Percentiles rank a stretch among this genome's conserved stretches.
Evolutionary conservation across 2,113 vertebrate species (phyloP).

Genomic region (Henicopernis longicauda): DNA sequence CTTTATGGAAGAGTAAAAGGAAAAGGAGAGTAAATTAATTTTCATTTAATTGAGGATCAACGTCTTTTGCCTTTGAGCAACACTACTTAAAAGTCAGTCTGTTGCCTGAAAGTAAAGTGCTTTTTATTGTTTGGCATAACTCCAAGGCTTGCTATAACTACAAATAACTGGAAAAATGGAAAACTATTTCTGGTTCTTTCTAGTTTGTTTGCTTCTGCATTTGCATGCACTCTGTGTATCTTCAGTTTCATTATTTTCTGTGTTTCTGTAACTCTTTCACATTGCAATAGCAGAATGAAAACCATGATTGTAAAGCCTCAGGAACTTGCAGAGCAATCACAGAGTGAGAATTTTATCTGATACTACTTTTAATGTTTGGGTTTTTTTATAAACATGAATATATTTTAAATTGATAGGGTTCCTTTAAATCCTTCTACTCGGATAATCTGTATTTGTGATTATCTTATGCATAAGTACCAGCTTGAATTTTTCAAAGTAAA

Average conservation of each 20-base stretch:
- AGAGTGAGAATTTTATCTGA: background rate
- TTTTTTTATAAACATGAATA: background rate
- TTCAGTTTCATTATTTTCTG: background rate
- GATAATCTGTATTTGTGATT: slow-evolving; percentile 24
- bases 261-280: background rate
- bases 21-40: background rate
- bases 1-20: background rate
- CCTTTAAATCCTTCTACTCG: background rate
- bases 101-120: background rate
- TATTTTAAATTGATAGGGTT: background rate
- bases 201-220: background rate
- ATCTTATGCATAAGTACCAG: background rate
- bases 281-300: background rate
- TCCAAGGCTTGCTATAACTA: background rate
- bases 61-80: background rate
- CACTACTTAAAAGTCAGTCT: background rate
- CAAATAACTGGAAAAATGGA: background rate
- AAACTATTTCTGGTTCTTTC: background rate
- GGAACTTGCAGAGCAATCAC: background rate
- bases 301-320: background rate
- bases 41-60: background rate
- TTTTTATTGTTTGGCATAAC: background rate
- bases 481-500: slow-evolving; percentile 39
- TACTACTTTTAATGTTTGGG: background rate
- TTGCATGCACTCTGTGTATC: background rate